Evolutionary conservation across 92 coral and sea anemone species (phyloP).

Genomic region (Scolanthus callimorphus): DNA sequence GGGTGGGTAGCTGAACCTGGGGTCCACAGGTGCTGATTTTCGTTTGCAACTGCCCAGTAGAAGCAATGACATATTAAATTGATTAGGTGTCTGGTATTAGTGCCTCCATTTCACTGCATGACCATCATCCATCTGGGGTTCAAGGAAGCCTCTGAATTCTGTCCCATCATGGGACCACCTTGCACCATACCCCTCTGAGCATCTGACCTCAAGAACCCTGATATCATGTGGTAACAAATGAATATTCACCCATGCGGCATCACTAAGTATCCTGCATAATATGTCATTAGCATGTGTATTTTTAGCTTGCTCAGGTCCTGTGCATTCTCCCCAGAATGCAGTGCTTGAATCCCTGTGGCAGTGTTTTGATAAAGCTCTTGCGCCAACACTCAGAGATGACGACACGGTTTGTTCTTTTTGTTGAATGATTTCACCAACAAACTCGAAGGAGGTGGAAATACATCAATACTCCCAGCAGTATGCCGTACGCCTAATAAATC

Average conservation of each 20-base stretch:
- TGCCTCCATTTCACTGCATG: constrained; percentile 85
- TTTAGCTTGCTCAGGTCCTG: constrained; percentile 74
- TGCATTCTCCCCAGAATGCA: constrained; percentile 87
- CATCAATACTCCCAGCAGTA: constrained; percentile 79
- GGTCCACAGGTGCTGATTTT: too few species aligned
- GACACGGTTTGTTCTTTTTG: constrained; percentile 57
- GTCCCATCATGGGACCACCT: constrained; percentile 85
- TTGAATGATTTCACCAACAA: constrained; percentile 54
- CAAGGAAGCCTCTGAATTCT: constrained; percentile 87
- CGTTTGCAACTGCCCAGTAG: too few species aligned
- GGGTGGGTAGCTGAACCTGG: too few species aligned
- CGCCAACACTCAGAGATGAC: constrained; percentile 69
- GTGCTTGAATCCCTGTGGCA: constrained; percentile 71
- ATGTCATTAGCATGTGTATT: constrained; percentile 65
- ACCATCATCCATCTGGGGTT: constrained; percentile 95
- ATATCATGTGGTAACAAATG: constrained; percentile 82
- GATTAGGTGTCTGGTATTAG: too few species aligned
- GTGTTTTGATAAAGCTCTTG: constrained; percentile 90
- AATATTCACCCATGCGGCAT: constrained; percentile 86
- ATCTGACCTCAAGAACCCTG: constrained; percentile 79
- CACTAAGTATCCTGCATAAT: constrained; percentile 46
- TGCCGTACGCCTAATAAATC: constrained; percentile 79
- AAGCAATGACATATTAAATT: too few species aligned
- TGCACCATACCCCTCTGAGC: constrained; percentile 86
- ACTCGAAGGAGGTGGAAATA: constrained; percentile 60